phyloP scores from a whole-genome alignment of 1,140 invertebrate species.

The Rhagoletis zephyria region DNA sequence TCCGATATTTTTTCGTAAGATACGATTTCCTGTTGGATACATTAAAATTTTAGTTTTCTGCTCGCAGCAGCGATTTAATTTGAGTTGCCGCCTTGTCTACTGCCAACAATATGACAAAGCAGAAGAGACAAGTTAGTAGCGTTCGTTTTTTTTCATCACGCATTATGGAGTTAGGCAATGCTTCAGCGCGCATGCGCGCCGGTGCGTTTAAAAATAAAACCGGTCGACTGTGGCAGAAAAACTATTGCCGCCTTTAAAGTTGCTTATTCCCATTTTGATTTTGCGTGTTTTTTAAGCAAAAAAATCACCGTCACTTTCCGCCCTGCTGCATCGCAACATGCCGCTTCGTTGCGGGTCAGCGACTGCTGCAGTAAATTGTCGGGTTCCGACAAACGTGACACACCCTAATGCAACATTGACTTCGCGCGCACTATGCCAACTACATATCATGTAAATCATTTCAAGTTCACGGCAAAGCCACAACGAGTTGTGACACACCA shows the following conservation, averaged over 20 bases:
- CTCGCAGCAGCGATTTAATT: not conserved
- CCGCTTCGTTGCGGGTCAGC: slow-evolving; percentile 15
- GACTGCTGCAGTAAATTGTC: slow-evolving; percentile 28
- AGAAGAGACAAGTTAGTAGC: not conserved
- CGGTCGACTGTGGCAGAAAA: too few relatives aligned
- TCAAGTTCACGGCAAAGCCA: slow-evolving; percentile 34
- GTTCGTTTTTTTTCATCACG: not conserved
- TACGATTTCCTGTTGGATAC: not conserved
- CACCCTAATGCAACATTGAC: not conserved
- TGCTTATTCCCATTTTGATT: not conserved
- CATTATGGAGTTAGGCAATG: not conserved
- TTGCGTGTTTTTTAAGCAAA: not conserved
- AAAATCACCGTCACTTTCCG: not conserved
- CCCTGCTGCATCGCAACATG: not conserved
- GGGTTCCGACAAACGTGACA: slow-evolving; percentile 16
- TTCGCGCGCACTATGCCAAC: not conserved
- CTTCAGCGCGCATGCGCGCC: slow-evolving; percentile 39
- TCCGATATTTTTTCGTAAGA: too few relatives aligned
- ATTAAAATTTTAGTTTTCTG: too few relatives aligned
- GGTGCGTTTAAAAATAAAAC: slow-evolving; percentile 33
- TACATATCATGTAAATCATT: slow-evolving; percentile 40
- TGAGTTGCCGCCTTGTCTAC: slow-evolving; percentile 25
- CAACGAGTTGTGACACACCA: too few relatives aligned
- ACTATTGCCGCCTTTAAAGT: not conserved
- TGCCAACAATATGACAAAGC: not conserved